Evolutionary conservation across 2,888 invertebrate genomes (phyloP), one percentile per base, ranked within the genome.

Genomic region (Chrysodeixis includens): DNA sequence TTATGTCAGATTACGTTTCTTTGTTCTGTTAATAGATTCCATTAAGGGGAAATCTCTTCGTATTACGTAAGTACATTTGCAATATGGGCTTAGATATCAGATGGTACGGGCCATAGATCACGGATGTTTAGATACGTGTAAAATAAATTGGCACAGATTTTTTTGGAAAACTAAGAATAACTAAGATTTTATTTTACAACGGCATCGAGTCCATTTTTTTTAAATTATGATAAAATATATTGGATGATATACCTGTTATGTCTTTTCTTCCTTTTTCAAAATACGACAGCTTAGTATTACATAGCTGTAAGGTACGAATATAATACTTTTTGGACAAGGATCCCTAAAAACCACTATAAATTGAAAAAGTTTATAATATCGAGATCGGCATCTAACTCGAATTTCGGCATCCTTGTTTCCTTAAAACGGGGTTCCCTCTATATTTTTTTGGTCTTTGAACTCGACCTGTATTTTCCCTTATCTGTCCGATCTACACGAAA

Each of bases 1-100:
- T 70, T 70, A 75, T 55, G 46, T 66, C 46, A 66, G 78, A 75
- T 66, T 71, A 66, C 57, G 66, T 69, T 63, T 74, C 76, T 79
- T 79, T 81, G 77, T 79, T 71, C 62, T 69, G 51, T 49, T 76
- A 81, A 81, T 76, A 79, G 81, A 79, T 69, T 79, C 74, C 69
- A 81, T 81, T 79, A 81, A 60, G 49, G 59, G n/a, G 62, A 69
- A 81, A 74, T 73, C 74, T 78, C 64, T 65, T 56, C 54, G 76
- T 71, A 68, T 76, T 76, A 62, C 62, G 49, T 66, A 69, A 70
- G 63, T 65, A 69, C 59, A 46, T 80, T 69, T 64, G 53, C 32
- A 56, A 65, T 67, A 69, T 77, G 54, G 66, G 53, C 64, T 69
- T 68, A 61, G 71, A 64, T 77, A 78, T 78, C 81, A 77, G 78